Percentiles rank a stretch among this genome's conserved stretches.
phyloP scores from a whole-genome alignment of 2,888 invertebrate genomes.

The Perdita meconis region DNA sequence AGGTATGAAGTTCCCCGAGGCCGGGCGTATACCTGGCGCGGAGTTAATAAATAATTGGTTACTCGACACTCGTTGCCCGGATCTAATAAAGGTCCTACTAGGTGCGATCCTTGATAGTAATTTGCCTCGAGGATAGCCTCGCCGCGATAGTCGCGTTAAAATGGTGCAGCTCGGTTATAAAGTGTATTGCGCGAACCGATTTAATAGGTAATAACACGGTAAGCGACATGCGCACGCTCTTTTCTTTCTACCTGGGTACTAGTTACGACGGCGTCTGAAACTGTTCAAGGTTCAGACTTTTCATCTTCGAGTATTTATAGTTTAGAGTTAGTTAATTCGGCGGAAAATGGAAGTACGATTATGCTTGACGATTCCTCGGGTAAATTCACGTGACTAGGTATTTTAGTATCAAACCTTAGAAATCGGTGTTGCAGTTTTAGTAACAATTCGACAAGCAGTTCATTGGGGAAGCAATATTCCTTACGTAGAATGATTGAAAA shows the following conservation, averaged over 20 bases:
- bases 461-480: too few relatives aligned
- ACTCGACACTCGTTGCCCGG: slow-evolving; percentile 27
- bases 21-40: too few relatives aligned
- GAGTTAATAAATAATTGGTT: slow-evolving; percentile 66
- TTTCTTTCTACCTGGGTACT: slow-evolving; percentile 5
- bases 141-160: slow-evolving; percentile 48
- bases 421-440: too few relatives aligned
- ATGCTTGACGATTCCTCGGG: slow-evolving; percentile 6
- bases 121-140: slow-evolving; percentile 54
- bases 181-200: slow-evolving; percentile 54
- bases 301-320: slow-evolving; percentile 27
- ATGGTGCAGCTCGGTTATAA: slow-evolving; percentile 60
- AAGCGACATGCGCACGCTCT: slow-evolving; percentile 28
- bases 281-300: not conserved
- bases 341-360: slow-evolving; percentile 4
- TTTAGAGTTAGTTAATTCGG: slow-evolving; percentile 17
- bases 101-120: slow-evolving; percentile 57
- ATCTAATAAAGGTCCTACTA: slow-evolving; percentile 43
- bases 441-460: too few relatives aligned
- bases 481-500: too few relatives aligned
- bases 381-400: too few relatives aligned
- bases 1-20: not conserved
- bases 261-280: not conserved
- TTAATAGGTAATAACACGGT: slow-evolving; percentile 69
- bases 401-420: too few relatives aligned